A percentile compares a stretch with the other conserved stretches of the same genome.
phyloP scores from a whole-genome alignment of 2,888 invertebrate species.

The Xanthorhoe spadicearia region DNA sequence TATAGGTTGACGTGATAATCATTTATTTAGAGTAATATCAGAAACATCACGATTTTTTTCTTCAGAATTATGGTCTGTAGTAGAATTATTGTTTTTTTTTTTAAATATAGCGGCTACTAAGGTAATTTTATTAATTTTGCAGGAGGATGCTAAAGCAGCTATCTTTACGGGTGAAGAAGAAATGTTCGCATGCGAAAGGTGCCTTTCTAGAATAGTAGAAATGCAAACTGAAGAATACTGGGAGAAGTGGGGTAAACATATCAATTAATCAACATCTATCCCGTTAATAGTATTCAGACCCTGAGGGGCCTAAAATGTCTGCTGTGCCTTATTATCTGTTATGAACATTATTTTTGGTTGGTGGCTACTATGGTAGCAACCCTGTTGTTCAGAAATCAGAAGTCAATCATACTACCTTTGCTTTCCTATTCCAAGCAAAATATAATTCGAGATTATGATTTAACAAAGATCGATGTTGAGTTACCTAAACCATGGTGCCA shows the following conservation, averaged over 20 bases:
- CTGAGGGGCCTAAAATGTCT: background rate
- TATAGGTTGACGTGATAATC: too few relatives aligned
- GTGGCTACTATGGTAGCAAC: background rate
- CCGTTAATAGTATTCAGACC: background rate
- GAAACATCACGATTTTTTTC: too few relatives aligned
- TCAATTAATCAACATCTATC: slow-evolving; percentile 48
- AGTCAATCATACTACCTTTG: background rate
- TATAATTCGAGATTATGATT: background rate
- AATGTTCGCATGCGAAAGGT: slow-evolving; percentile 97
- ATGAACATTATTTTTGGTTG: too few relatives aligned
- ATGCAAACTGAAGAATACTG: slow-evolving; percentile 99
- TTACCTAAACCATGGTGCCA: too few relatives aligned
- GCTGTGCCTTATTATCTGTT: background rate
- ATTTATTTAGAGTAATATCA: too few relatives aligned
- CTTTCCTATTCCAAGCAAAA: background rate
- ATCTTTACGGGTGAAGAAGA: slow-evolving; percentile 99
- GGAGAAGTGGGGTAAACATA: slow-evolving; percentile 89
- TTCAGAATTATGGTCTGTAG: too few relatives aligned
- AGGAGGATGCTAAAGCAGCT: slow-evolving; percentile 92
- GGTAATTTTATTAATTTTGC: slow-evolving; percentile 23
- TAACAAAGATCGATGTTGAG: background rate
- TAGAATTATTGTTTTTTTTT: too few relatives aligned
- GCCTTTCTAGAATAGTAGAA: slow-evolving; percentile 95
- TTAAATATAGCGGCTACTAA: too few relatives aligned
- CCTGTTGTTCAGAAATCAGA: background rate